Base-by-base conservation (phyloP, 2,888 invertebrate genomes). In the Aleiodes testaceus region DNA sequence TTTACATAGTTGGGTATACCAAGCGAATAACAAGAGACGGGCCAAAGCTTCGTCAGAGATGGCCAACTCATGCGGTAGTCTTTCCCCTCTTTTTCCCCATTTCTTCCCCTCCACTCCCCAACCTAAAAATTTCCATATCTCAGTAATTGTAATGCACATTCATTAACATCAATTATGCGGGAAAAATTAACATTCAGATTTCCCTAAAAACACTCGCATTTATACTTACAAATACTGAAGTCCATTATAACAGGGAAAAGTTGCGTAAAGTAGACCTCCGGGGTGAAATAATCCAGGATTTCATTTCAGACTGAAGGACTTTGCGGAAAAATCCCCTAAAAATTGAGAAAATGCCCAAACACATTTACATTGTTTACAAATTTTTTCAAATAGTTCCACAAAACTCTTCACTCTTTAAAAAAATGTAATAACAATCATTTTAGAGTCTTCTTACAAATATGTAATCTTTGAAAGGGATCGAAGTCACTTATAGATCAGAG, bases 1-100 rank as follows among this genome's bases (percentile, higher is more conserved):
- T 86, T 85, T 85, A 84, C 84, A 85, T 85, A 85, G 84, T 82
- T 81, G 79, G 81, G 78, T 83, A 82, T 81, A 82, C 82, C 77
- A 75, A 76, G 81, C 79, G 82, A 79, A 81, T 84, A 82, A 84
- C 82, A 82, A 79, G 73, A 71, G 73, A 75, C 75, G 75, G 75
- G 72, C 73, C 69, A 70, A 74, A 75, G 75, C 72, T 77, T 66
- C 67, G 70, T 74, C 63, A 45, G 69, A 67, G 70, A 36, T 66
- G 69, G 69, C 50, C 49, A 66, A 71, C 69, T 70, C 72, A 65
- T 66, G 55, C 63, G 52, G 53, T 26, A 22, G 69, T 36, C 36
- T 52, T 65, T 26, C 20, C 22, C 63, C 45, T 30, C 61, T 42
- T 22, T 49, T 22, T 36, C 66, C 36, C 11, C 52, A 18, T 36